Evolutionary conservation across 2,113 vertebrate species (phyloP).

Genomic region (Suricata suricatta): DNA sequence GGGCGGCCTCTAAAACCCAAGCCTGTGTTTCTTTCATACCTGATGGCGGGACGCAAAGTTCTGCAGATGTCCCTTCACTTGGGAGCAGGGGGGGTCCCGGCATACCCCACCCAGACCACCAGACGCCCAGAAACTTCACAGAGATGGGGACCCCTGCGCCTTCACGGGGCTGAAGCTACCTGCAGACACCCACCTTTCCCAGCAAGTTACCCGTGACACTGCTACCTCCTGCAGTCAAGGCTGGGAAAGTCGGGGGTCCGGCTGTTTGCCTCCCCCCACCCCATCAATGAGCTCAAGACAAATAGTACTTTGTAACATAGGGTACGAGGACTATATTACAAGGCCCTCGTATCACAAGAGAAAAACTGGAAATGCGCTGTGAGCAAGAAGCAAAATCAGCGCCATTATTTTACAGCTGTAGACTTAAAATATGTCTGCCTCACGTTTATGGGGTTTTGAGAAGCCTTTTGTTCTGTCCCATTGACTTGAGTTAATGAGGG

Average conservation of each 20-base stretch:
- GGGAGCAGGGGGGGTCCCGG: neutral
- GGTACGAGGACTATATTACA: accelerated
- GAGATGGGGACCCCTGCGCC: too few species aligned
- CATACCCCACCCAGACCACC: neutral
- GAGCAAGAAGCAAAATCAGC: neutral
- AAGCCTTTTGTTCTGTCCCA: neutral
- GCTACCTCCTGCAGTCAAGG: neutral
- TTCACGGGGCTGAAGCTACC: neutral
- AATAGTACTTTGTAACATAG: neutral
- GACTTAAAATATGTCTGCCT: neutral
- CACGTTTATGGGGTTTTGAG: neutral
- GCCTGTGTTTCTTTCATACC: neutral
- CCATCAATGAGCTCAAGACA: neutral
- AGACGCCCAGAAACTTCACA: neutral
- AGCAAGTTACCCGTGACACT: neutral
- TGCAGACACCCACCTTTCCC: neutral
- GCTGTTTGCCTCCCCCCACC: accelerated
- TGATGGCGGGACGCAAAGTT: neutral
- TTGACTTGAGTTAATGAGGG: neutral
- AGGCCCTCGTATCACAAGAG: neutral
- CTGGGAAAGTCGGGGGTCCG: accelerated
- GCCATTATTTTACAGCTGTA: accelerated
- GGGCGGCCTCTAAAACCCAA: neutral
- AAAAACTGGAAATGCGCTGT: accelerated
- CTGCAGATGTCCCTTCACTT: neutral